Conservation (phyloP, 1,140 invertebrate genomes). For the Piezodorus guildinii region DNA sequence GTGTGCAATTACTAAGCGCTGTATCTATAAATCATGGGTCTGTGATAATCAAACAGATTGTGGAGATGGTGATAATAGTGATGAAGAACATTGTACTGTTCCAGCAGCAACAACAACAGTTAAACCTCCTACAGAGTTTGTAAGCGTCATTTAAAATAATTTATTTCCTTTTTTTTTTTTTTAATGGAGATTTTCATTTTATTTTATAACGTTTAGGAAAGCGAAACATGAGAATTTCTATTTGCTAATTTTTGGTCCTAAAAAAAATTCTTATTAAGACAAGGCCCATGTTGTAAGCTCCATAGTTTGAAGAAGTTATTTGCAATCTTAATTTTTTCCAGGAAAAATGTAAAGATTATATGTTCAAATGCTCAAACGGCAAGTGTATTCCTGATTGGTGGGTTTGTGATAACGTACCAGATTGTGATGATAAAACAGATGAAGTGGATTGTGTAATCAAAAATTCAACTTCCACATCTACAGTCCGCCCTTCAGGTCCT, state of each 20-base stretch:
- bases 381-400: constrained; percentile 79
- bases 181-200: no score
- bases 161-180: no score
- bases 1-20: constrained; percentile 38
- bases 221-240: no score
- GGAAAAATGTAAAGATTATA: constrained; percentile 55
- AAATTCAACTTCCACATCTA: constrained; percentile 25
- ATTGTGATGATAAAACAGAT: constrained; percentile 69
- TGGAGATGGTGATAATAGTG: constrained; percentile 38
- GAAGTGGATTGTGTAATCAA: constrained; percentile 48
- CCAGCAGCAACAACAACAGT: not conserved
- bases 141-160: not conserved
- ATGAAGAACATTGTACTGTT: constrained; percentile 52
- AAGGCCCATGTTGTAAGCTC: no score
- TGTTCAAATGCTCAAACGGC: constrained; percentile 50
- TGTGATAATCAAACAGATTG: constrained; percentile 62
- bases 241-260: no score
- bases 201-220: no score
- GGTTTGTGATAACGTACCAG: constrained; percentile 57
- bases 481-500: constrained; percentile 30
- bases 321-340: constrained; percentile 19
- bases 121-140: not conserved
- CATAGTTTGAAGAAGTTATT: not conserved
- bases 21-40: constrained; percentile 73
- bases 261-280: no score